Conservation (phyloP, 2,888 invertebrate genomes). For the Choristoneura rosaceana region DNA sequence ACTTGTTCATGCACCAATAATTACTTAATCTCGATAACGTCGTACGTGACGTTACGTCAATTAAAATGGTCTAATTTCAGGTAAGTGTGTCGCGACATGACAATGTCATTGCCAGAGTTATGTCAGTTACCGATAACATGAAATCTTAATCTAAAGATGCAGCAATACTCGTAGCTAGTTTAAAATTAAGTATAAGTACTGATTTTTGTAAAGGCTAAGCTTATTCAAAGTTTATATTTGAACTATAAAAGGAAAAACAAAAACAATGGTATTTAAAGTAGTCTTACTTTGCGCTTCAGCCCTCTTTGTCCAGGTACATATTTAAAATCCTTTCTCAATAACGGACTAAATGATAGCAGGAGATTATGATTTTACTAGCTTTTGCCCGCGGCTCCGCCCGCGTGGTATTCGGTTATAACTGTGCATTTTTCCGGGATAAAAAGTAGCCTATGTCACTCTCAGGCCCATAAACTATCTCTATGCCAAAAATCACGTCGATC, state of each 20-base stretch:
- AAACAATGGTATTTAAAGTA: conserved; percentile 12
- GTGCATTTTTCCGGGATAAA: too few species aligned
- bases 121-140: neutral
- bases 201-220: neutral
- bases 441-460: too few species aligned
- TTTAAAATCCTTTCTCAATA: too few species aligned
- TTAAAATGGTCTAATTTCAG: neutral
- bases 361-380: too few species aligned
- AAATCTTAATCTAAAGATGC: neutral
- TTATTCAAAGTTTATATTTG: neutral
- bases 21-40: neutral
- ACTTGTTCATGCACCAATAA: neutral
- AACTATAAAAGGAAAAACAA: neutral
- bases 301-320: conserved; percentile 9
- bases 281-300: conserved; percentile 35
- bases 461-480: too few species aligned
- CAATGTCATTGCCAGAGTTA: neutral
- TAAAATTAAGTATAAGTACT: neutral
- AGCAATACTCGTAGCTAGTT: neutral
- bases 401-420: too few species aligned
- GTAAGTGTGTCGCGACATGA: neutral
- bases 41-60: neutral
- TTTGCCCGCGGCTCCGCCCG: too few species aligned
- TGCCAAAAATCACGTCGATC: too few species aligned
- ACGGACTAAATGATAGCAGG: too few species aligned